These are phyloP conservation scores for Acanthisitta chloris DNA, from an alignment of 2,113 vertebrate genomes.

Conservation along the genomic window DNA sequence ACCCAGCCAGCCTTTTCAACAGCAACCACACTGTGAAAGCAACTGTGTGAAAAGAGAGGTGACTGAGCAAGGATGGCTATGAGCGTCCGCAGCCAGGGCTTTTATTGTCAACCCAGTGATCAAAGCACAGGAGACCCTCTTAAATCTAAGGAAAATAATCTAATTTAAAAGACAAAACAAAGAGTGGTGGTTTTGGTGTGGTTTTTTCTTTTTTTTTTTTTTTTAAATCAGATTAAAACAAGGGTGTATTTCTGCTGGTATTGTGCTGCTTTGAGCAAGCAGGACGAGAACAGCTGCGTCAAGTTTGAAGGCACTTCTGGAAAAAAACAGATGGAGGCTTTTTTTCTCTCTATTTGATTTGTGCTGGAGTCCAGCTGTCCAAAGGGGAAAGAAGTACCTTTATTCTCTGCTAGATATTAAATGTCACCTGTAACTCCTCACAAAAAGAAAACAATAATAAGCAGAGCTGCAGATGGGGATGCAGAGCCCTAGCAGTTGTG, in stretches of 20 bases:
- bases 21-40: slow-evolving; percentile 43
- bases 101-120: slow-evolving; percentile 66
- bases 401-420: slow-evolving; percentile 28
- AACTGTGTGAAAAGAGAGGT: slow-evolving; percentile 43
- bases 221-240: slow-evolving; percentile 52
- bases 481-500: background rate
- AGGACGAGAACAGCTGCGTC: slow-evolving; percentile 36
- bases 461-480: slow-evolving; percentile 28
- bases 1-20: slow-evolving; percentile 53
- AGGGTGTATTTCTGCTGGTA: slow-evolving; percentile 49
- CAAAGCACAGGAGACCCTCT: slow-evolving; percentile 68
- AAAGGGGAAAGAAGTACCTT: slow-evolving; percentile 49
- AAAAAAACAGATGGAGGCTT: slow-evolving; percentile 20
- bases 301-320: slow-evolving; percentile 58
- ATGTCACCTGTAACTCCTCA: slow-evolving; percentile 10
- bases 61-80: background rate
- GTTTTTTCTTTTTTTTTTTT: background rate
- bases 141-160: slow-evolving; percentile 69
- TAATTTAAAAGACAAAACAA: slow-evolving; percentile 69
- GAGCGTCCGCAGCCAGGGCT: slow-evolving; percentile 34
- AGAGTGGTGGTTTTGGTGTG: slow-evolving; percentile 32
- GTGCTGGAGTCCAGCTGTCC: slow-evolving; percentile 46
- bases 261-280: slow-evolving; percentile 37
- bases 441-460: background rate
- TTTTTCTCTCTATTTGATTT: background rate